These are phyloP conservation scores for Mungos mungo DNA, from an alignment of 2,113 vertebrate genomes.

Conservation along the genomic window DNA sequence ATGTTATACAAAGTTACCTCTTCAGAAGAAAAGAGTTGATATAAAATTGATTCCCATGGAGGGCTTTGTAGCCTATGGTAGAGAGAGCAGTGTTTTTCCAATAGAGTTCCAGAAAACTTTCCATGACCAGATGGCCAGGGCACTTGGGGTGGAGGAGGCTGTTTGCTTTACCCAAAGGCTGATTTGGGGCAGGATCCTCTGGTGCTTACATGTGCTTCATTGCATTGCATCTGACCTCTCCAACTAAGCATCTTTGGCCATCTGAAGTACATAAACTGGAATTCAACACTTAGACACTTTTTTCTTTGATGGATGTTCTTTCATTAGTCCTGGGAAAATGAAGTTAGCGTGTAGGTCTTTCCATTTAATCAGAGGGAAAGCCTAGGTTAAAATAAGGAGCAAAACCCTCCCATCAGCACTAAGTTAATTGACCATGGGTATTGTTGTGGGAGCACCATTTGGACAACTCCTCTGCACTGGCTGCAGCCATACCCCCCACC, in stretches of 20 bases:
- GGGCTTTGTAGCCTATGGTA: not conserved
- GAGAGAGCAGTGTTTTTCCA: not conserved
- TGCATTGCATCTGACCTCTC: not conserved
- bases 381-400: not conserved
- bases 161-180: not conserved
- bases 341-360: slow-evolving; percentile 24
- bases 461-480: not conserved
- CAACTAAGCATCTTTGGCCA: not conserved
- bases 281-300: not conserved
- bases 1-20: not conserved
- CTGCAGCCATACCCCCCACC: not conserved
- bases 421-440: not conserved
- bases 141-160: not conserved
- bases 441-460: not conserved
- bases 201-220: not conserved
- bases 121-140: not conserved
- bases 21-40: not conserved
- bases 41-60: not conserved
- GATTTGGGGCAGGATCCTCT: not conserved
- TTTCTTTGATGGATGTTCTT: slow-evolving; percentile 24
- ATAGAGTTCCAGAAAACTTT: not conserved
- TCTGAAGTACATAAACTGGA: not conserved
- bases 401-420: not conserved
- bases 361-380: slow-evolving; percentile 46
- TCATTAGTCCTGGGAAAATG: slow-evolving; percentile 31